Conservation (phyloP, 2,113 vertebrate genomes). For the Taurulus bubalis region DNA sequence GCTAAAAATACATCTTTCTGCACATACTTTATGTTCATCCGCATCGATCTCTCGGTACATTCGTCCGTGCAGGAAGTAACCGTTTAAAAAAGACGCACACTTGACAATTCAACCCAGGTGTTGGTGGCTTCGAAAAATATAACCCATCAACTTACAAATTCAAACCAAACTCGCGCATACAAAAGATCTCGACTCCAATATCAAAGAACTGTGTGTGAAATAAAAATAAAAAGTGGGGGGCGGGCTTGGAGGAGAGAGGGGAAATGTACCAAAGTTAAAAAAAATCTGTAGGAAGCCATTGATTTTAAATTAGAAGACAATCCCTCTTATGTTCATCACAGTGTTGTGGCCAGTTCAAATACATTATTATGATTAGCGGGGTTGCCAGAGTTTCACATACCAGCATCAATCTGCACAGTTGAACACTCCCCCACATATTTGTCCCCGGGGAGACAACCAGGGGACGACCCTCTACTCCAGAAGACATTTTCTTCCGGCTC, state of each 20-base stretch:
- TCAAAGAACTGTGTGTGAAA: constrained; percentile 47
- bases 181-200: constrained; percentile 49
- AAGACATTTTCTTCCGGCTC: constrained; percentile 19
- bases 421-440: constrained; percentile 47
- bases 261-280: constrained; percentile 14
- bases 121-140: constrained; percentile 61
- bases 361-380: constrained; percentile 48
- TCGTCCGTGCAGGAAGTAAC: constrained; percentile 34
- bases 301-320: constrained; percentile 42
- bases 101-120: constrained; percentile 68
- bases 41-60: constrained; percentile 44
- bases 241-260: not conserved
- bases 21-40: constrained; percentile 56
- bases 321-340: constrained; percentile 65
- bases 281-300: constrained; percentile 49
- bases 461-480: constrained; percentile 36
- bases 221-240: constrained; percentile 25
- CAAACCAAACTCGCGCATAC: constrained; percentile 53
- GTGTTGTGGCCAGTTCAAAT: constrained; percentile 70
- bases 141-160: constrained; percentile 39
- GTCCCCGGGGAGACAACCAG: constrained; percentile 38
- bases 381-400: constrained; percentile 47
- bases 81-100: constrained; percentile 46
- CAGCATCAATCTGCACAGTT: constrained; percentile 43
- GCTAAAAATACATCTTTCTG: constrained; percentile 59